Percentiles rank a stretch among this genome's conserved stretches.
Evolutionary conservation across 2,113 vertebrate species (phyloP).

Genomic region (Andinoacara biseriatus): DNA sequence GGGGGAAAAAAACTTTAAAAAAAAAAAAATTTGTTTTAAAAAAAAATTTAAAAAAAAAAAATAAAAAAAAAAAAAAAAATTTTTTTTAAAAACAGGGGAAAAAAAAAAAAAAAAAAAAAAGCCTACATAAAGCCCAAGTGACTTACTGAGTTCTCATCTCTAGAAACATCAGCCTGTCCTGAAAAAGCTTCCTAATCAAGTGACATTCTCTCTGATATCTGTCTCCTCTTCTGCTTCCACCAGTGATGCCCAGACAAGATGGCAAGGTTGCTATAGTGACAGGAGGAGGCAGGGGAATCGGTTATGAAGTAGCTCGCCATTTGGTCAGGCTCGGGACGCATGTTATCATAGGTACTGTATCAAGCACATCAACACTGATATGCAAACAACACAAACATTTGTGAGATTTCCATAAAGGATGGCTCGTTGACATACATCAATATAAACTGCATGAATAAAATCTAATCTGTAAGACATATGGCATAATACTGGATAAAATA

Average conservation of each 20-base stretch:
- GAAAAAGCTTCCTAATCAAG: slow-evolving; percentile 40
- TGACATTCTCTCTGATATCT: slow-evolving; percentile 59
- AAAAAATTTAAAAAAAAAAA: too few species aligned
- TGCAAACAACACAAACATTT: background rate
- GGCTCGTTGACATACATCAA: background rate
- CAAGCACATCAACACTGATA: slow-evolving; percentile 30
- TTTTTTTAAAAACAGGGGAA: too few species aligned
- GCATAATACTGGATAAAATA: background rate
- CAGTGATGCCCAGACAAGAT: slow-evolving; percentile 85
- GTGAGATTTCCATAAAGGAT: background rate
- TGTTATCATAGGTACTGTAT: slow-evolving; percentile 87
- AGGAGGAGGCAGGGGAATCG: slow-evolving; percentile 87
- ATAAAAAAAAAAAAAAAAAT: too few species aligned
- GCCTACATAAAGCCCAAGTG: background rate
- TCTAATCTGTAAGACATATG: background rate
- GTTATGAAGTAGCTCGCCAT: slow-evolving; percentile 82
- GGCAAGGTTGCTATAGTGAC: slow-evolving; percentile 91
- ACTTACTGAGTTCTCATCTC: background rate
- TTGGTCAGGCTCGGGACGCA: slow-evolving; percentile 86
- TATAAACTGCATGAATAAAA: background rate
- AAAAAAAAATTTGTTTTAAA: too few species aligned
- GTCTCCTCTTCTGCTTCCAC: slow-evolving; percentile 64
- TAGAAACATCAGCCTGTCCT: slow-evolving; percentile 8
- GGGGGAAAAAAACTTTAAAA: too few species aligned
- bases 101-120: background rate